These are phyloP conservation scores for Mimachlamys varia DNA, from an alignment of 2,888 invertebrate genomes.

Conservation along the genomic window DNA sequence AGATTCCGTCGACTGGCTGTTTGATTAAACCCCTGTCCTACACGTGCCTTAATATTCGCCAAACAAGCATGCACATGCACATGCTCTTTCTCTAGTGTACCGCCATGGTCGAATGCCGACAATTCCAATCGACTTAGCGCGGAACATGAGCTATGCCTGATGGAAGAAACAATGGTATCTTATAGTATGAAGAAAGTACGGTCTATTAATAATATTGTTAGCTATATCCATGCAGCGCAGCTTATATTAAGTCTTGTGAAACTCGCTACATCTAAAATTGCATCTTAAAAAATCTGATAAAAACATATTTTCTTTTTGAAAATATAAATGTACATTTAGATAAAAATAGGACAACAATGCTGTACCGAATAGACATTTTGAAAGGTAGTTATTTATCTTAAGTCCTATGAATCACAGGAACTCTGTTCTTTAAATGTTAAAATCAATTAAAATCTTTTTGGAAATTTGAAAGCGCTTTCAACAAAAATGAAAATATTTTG, in stretches of 20 bases:
- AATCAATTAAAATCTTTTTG: no score
- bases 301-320: no score
- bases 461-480: background rate
- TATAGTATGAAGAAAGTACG: background rate
- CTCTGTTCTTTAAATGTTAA: no score
- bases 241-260: background rate
- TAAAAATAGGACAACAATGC: no score
- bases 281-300: no score
- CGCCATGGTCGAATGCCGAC: constrained; percentile 30
- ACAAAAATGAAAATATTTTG: background rate
- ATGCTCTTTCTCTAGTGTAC: background rate
- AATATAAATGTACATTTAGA: no score
- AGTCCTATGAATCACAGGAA: no score
- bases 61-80: constrained; percentile 27
- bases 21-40: background rate
- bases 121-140: constrained; percentile 16
- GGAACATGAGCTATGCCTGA: background rate
- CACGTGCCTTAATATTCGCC: constrained; percentile 11
- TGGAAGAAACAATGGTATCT: background rate
- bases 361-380: no score
- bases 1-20: constrained; percentile 27
- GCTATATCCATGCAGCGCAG: background rate
- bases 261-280: background rate
- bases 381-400: no score
- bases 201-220: background rate